Base-by-base conservation (phyloP, 2,888 invertebrate genomes). In the Esperia sulphurella region DNA sequence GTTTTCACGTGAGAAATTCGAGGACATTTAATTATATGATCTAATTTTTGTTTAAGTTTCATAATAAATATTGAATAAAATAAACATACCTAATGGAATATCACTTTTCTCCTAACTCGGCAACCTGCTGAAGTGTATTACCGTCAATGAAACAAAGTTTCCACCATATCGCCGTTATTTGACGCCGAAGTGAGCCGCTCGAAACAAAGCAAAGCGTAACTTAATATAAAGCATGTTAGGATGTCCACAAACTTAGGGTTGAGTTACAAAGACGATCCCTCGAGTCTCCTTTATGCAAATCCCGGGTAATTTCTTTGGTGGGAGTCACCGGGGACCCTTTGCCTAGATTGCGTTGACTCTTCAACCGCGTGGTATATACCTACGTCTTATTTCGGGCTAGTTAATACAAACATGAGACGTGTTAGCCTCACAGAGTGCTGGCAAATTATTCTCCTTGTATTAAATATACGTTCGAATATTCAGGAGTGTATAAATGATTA, bases 211-310 rank as follows among this genome's bases (percentile, higher is more conserved):
- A 68, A 66, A 66, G 68, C 70, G 71, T 75, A 76, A 79, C 76
- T 78, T 81, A 81, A 82, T 84, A 82, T 80, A 75, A 73, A 77
- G 76, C 79, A 75, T 79, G 79, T 81, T 73, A 75, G 71, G 72
- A 71, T 79, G 78, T 79, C 79, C 79, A 75, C 79, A 75, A 81
- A 84, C 79, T 83, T 77, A 64, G 68, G 59, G 76, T 67, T 63
- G 64, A 84, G 79, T 82, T 83, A 79, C 83, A 80, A 83, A 84
- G 83, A 75, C 75, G 72, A 71, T 77, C 85, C 78, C 81, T 66
- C 57, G 80, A 77, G 78, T 80, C 81, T 80, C 82, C 82, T 85
- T 85, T 84, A 87, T 85, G 86, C 79, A 84, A 87, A 85, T 85
- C 76, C 76, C 63, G 72, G 72, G 83, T 83, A 84, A 85, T 84